phyloP scores from a whole-genome alignment of 2,113 vertebrate genomes.

The Pterocles gutturalis region DNA sequence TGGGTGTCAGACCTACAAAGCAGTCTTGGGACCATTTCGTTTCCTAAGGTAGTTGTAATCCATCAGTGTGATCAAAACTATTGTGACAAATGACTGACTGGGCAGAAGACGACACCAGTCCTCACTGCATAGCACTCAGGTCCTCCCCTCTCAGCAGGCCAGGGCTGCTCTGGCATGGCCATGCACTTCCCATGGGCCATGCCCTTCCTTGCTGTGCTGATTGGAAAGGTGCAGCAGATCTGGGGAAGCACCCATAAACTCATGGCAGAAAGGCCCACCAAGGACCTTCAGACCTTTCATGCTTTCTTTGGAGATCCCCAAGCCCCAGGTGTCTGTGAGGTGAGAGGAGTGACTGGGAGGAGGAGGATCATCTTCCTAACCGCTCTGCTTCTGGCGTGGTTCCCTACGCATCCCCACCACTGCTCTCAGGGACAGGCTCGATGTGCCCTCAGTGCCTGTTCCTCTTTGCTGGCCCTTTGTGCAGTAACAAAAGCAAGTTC shows the following conservation, averaged over 20 bases:
- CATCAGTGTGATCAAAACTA: not conserved
- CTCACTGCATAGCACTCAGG: not conserved
- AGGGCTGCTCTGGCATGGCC: not conserved
- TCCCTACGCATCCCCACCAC: too few relatives aligned
- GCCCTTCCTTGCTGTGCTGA: fast-evolving
- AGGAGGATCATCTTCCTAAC: not conserved
- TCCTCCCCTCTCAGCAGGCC: not conserved
- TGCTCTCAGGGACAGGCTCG: not conserved
- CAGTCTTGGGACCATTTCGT: not conserved
- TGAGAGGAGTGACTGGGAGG: not conserved
- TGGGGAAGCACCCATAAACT: not conserved
- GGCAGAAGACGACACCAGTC: not conserved
- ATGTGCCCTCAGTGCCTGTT: fast-evolving
- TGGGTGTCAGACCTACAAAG: not conserved
- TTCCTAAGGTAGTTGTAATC: not conserved
- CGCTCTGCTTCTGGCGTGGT: not conserved
- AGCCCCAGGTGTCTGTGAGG: not conserved
- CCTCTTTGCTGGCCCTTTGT: not conserved
- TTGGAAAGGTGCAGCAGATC: fast-evolving
- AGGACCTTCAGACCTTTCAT: not conserved
- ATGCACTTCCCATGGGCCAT: not conserved
- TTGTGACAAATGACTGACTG: not conserved
- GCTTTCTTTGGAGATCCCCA: not conserved
- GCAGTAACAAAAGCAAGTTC: not conserved
- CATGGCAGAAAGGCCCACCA: not conserved